Evolutionary conservation across 53 echinoderm and acorn worm species (phyloP), one percentile per base, ranked within the genome.

Genomic region (Actinopyga echinites): DNA sequence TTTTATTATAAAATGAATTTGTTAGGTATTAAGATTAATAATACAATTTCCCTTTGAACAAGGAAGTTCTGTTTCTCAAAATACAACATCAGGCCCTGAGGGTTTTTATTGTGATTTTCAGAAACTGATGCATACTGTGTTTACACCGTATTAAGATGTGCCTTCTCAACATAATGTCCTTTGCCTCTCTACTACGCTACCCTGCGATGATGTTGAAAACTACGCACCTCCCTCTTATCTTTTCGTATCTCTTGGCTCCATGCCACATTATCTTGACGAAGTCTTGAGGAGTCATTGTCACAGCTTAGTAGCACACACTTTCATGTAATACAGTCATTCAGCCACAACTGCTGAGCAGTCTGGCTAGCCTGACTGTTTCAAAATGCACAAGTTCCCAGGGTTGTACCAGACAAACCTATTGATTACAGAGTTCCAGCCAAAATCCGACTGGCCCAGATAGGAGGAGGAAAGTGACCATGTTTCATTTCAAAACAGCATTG

Each of bases 391-490:
- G 31, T 44, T 71, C 40, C 71, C 71, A 71, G 71, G 71, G 71
- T 71, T 71, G 71, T 23, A 17, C 40, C 71, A 71, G 71, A 71
- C 71, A 21, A 71, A 71, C 42, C 71, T 71, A 71, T 71, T 71
- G 71, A 71, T 71, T 71, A 71, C 71, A 21, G 9, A 40, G 71
- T 49, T 49, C 49, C 42, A 42, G 71, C 71, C 71, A 40, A 25
- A 40, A 44, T 71, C 26, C 44, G 44, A 34, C 71, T 71, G 71
- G n/a, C 71, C 71, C 42, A 44, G 71, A 71, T 71, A 71, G n/a
- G n/a, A 71, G 42, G 28, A 23, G 4, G 20, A 40, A 44, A 71
- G 25, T 26, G 42, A 26, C 23, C 71, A 71, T 44, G 34, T 68
- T 68, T 68, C 35, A 35, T 26, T 22, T 44, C 44, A 40, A 7